Evolutionary conservation across 2,888 invertebrate genomes (phyloP).

Genomic region (Caenorhabditis plicata): DNA sequence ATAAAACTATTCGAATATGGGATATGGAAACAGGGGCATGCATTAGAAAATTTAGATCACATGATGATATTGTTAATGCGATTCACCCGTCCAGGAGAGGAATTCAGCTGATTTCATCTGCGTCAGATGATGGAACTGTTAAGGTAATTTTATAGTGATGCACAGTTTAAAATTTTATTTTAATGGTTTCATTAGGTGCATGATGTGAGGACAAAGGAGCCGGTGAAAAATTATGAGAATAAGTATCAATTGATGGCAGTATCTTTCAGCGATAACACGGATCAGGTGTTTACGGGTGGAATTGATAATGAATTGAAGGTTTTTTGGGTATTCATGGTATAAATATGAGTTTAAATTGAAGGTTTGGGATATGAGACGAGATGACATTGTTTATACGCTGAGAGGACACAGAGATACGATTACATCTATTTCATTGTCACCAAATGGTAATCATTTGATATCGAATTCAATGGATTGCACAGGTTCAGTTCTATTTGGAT

Average conservation of each 20-base stretch:
- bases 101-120: constrained; percentile 85
- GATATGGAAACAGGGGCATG: constrained; percentile 85
- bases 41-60: constrained; percentile 74
- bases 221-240: constrained; percentile 72
- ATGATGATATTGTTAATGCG: constrained; percentile 72
- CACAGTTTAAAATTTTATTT: background rate
- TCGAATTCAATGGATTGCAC: constrained; percentile 95
- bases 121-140: constrained; percentile 90
- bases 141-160: constrained; percentile 70
- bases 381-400: constrained; percentile 78
- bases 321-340: no score
- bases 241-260: constrained; percentile 76
- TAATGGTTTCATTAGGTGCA: constrained; percentile 66
- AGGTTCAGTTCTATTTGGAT: no score
- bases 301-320: constrained; percentile 93
- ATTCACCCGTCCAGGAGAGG: constrained; percentile 77
- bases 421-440: constrained; percentile 81
- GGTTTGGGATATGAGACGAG: constrained; percentile 93
- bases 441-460: constrained; percentile 77
- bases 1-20: constrained; percentile 92
- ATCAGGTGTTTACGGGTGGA: constrained; percentile 89
- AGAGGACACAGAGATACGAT: constrained; percentile 93
- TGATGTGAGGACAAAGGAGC: constrained; percentile 87
- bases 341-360: constrained; percentile 15
- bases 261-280: constrained; percentile 90